Evolutionary conservation across 2,113 vertebrate genomes (phyloP).

Genomic region (Tretioscincus oriximinensis): DNA sequence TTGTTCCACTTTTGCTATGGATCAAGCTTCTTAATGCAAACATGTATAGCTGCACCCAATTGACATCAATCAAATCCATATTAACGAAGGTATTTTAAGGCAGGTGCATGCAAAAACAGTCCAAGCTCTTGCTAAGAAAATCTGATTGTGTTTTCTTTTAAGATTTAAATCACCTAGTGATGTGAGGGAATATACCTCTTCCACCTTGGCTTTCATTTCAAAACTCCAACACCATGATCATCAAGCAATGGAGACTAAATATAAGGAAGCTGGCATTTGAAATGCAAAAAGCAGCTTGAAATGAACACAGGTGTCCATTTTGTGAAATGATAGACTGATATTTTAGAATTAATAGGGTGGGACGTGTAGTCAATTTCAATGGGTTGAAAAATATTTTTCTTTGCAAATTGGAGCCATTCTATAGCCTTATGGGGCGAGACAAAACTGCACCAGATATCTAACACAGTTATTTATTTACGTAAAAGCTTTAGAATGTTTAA

Average conservation of each 20-base stretch:
- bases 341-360: neutral
- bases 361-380: conserved; percentile 23
- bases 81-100: too few species aligned
- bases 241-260: conserved; percentile 31
- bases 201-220: neutral
- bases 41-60: too few species aligned
- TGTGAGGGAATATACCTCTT: conserved; percentile 7
- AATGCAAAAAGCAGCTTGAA: conserved; percentile 20
- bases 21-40: too few species aligned
- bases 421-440: neutral
- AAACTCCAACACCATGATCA: neutral
- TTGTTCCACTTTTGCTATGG: too few species aligned
- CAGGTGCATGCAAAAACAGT: too few species aligned
- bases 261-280: conserved; percentile 24
- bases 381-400: neutral
- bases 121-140: conserved; percentile 4
- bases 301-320: neutral
- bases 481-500: neutral
- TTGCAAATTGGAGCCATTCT: neutral
- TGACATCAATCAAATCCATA: too few species aligned
- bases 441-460: neutral
- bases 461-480: neutral
- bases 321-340: conserved; percentile 16
- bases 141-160: too few species aligned
- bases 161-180: neutral